These are phyloP conservation scores for Cantharis rufa DNA, from an alignment of 2,888 invertebrate genomes.

Conservation along the genomic window DNA sequence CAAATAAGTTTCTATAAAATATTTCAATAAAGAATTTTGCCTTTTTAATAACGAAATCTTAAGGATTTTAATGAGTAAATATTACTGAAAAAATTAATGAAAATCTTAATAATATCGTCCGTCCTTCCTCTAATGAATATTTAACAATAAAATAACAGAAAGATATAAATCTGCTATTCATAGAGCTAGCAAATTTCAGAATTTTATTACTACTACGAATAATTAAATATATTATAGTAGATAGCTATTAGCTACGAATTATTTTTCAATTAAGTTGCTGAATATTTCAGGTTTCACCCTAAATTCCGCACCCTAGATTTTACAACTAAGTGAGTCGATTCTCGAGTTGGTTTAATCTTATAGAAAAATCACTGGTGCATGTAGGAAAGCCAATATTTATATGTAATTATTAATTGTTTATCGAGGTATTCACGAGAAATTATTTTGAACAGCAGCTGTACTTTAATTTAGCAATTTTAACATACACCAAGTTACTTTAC, in stretches of 20 bases:
- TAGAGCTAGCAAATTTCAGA: no score
- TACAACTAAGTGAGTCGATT: not conserved
- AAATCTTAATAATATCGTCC: not conserved
- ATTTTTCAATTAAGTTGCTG: not conserved
- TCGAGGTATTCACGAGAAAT: not conserved
- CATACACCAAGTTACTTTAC: no score
- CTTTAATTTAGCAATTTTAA: no score
- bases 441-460: no score
- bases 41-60: not conserved
- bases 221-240: not conserved
- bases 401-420: not conserved
- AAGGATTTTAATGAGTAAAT: not conserved
- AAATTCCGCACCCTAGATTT: not conserved
- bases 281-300: not conserved
- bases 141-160: no score
- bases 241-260: not conserved
- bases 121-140: not conserved
- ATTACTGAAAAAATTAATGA: not conserved
- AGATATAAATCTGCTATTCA: no score
- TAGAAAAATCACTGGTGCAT: not conserved
- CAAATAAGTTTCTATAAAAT: conserved; percentile 11
- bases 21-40: not conserved
- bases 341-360: not conserved
- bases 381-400: not conserved
- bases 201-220: not conserved